Evolutionary conservation across 35 echinoderm and acorn worm genomes (phyloP), one percentile per base, ranked within the genome.

Genomic region (Amphiura filiformis): DNA sequence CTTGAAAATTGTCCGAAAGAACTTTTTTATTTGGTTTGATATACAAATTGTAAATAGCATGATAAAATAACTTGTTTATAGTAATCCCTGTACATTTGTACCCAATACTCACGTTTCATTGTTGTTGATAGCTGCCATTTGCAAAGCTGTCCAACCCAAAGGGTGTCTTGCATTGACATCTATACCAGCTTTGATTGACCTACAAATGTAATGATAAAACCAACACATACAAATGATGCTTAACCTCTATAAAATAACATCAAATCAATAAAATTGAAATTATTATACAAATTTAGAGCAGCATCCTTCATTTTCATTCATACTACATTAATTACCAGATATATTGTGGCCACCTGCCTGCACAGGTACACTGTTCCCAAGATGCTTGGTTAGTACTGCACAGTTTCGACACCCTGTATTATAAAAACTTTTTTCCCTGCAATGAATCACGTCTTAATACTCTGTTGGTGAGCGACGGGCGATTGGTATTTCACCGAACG

Each of bases 71-170:
- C n/a, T n/a, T n/a, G n/a, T n/a, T n/a, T n/a, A n/a, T n/a, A n/a
- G n/a, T n/a, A n/a, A n/a, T n/a, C n/a, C n/a, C n/a, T n/a, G n/a
- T n/a, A n/a, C n/a, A n/a, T n/a, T n/a, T n/a, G n/a, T n/a, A n/a
- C n/a, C n/a, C n/a, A n/a, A n/a, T n/a, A n/a, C n/a, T n/a, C 84
- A 99, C 96, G 84, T 94, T 47, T 99, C 87, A 90, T 99, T 85
- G 4, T 82, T 86, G 90, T 99, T 99, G 82, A 99, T 75, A 56
- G 93, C 90, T 14, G 96, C 96, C 75, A 99, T 90, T 37, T 95
- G 93, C 13, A 95, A 64, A 7, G 96, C 90, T 56, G 96, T 99
- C 96, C 96, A 99, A 61, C 96, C 96, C 23, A 99, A 82, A 11
- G 82, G 80, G 85, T 99, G 96, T 39, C 84, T 81, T 56, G 86